Evolutionary conservation across 1,140 invertebrate genomes (phyloP), one percentile per base, ranked within the genome.

Genomic region (Bilobella aurantiaca): DNA sequence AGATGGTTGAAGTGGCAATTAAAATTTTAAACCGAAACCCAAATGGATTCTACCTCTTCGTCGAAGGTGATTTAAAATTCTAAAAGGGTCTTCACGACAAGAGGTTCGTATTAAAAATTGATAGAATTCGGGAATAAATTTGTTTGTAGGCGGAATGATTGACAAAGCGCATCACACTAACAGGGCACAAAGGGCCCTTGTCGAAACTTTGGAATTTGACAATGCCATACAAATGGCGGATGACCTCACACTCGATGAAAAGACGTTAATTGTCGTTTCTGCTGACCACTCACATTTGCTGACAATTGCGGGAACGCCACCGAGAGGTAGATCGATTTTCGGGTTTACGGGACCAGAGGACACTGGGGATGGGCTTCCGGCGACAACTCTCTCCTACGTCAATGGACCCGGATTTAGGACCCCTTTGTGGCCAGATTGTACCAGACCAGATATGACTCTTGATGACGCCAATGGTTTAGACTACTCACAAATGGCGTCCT

Each of bases 141-240:
- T n/a, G n/a, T 30, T 69, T 70, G 30, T 71, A 88, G 87, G 89
- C 65, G 89, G 88, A 1, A 81, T 86, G 72, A 92, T 92, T 65
- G 89, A 92, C 73, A 87, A 88, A 74, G 89, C 87, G 1, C 90
- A 92, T 77, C 90, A 92, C 71, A 85, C 85, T 70, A 88, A 87
- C 71, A 87, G 86, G 71, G 87, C 87, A 1, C 84, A 83, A 58
- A 80, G 87, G 66, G 87, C 89, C 0, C 75, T 91, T 2, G 87
- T 89, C 73, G 89, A 91, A 75, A 89, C 88, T 0, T 79, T 86
- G 1, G 86, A 87, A 46, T 79, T 91, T 61, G 86, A 89, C 1
- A 84, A 86, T 73, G 85, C 87, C 0, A 80, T 89, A 3, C 74
- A 80, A 49, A 81, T 76, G 63, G 85, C 85, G 0, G 74, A 78